Base-by-base conservation (phyloP, 2,888 invertebrate species). In the Ellobium chinense region DNA sequence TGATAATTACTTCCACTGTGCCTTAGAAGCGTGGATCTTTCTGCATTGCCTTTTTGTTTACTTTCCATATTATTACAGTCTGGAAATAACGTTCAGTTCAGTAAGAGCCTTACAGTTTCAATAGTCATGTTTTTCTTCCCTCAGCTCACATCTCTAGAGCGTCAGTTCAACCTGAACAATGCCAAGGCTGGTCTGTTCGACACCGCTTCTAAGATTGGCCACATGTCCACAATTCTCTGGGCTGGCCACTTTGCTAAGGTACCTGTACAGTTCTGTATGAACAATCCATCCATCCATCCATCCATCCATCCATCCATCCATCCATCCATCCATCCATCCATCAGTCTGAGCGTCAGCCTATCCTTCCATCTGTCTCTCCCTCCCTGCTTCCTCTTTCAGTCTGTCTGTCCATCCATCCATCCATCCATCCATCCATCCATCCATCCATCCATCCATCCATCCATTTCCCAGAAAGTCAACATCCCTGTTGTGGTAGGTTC, bases 91-190 rank as follows among this genome's bases (percentile, higher is more conserved):
- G n/a, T n/a, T n/a, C n/a, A n/a, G n/a, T n/a, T n/a, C n/a, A n/a
- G n/a, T n/a, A n/a, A n/a, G n/a, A n/a, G n/a, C n/a, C n/a, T n/a
- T n/a, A n/a, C n/a, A n/a, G n/a, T n/a, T n/a, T n/a, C n/a, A n/a
- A n/a, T n/a, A n/a, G n/a, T n/a, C n/a, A n/a, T n/a, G n/a, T n/a
- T n/a, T n/a, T n/a, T n/a, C 7, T 72, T 56, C 18, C 46, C 21
- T 63, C 46, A 68, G 68, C 46, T 66, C 27, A 56, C 37, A 12
- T 62, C 39, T 1, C 24, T 62, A 31, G 62, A 74, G 27, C 34
- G 56, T 37, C 60, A 60, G 62, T 60, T 62, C 74, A 60, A 62
- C 37, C 24, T 74, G 0, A 62, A 74, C 74, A 60, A 62, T 24
- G 37, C 74, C 9, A 36, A 60, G 9, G 62, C 56, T 0, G 74